These are phyloP conservation scores for Xanthia togata DNA, from an alignment of 2,888 invertebrate genomes.

Conservation along the genomic window DNA sequence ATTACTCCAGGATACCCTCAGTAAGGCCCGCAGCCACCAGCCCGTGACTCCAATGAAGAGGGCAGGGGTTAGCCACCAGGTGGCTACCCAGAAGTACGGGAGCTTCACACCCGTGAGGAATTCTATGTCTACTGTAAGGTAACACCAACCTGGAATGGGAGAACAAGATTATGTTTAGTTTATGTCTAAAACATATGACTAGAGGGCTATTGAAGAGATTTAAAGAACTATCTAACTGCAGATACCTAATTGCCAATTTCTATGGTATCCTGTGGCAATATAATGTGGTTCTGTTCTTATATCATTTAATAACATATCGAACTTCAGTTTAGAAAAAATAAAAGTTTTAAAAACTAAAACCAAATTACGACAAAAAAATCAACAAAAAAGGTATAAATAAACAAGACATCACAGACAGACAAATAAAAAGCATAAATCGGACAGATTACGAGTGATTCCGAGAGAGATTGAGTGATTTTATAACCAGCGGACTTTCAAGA, in stretches of 20 bases:
- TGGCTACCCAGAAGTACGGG: conserved; percentile 81
- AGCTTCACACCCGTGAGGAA: conserved; percentile 84
- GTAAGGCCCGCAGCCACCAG: conserved; percentile 84
- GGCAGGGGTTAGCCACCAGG: conserved; percentile 83
- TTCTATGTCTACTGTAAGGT: conserved; percentile 83
- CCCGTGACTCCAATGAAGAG: conserved; percentile 81
- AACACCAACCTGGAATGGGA: conserved; percentile 82
- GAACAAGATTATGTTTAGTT: background rate
- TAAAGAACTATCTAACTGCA: background rate
- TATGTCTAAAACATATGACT: background rate
- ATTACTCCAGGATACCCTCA: conserved; percentile 76
- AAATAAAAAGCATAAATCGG: too few species aligned
- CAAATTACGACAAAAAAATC: too few species aligned
- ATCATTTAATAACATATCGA: too few species aligned
- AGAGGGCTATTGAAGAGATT: background rate
- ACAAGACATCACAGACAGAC: too few species aligned
- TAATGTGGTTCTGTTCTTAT: too few species aligned
- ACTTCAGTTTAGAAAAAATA: too few species aligned
- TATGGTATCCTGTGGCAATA: background rate
- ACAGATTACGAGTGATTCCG: too few species aligned
- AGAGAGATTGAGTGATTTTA: too few species aligned
- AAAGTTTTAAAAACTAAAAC: too few species aligned
- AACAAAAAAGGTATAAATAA: too few species aligned
- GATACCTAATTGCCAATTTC: background rate
- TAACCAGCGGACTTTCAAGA: too few species aligned